Base-by-base conservation (phyloP, 1,140 invertebrate genomes). In the Lasioglossum baleicum region DNA sequence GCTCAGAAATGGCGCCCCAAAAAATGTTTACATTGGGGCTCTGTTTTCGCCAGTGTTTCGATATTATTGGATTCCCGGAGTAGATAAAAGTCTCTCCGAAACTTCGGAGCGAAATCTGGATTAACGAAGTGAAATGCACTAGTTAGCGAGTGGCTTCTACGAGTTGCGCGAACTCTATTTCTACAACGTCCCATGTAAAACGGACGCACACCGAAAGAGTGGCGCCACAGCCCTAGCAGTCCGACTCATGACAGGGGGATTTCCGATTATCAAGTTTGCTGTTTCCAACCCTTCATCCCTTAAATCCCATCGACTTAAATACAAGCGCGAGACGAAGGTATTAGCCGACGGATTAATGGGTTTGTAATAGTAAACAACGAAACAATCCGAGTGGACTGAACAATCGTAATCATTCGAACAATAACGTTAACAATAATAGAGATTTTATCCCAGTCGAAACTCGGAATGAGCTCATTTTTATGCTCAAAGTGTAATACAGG, bases 231-330 rank as follows among this genome's bases (percentile, higher is more conserved):
- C 31, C 78, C 61, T 51, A 22, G 40, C 6, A 35, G 44, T n/a
- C 51, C 75, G 60, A 75, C 51, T 79, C 53, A 22, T 74, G 63
- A 48, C 53, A 48, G 56, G 15, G n/a, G 66, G 73, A 65, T 31
- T 82, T 66, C 73, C 72, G 51, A 83, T 83, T 83, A 70, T 70
- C 83, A 66, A 69, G 48, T 74, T 84, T 64, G 65, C 60, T n/a
- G 22, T 22, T 40, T 68, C 26, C 20, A 75, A 58, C 63, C 20
- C 44, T 53, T 44, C 66, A 20, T 56, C 53, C 63, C 2, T 63
- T 7, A 31, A 63, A 11, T 70, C 71, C 42, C 10, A 53, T 44
- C 35, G 31, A 58, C n/a, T 75, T 44, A 56, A 44, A 42, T 17
- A 5, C n/a, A 17, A 20, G 26, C 42, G 42, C 6, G 40, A 13